Percentiles rank a stretch among this genome's conserved stretches.
These are phyloP conservation scores for Dolichoris vasculosae DNA, from an alignment of 1,140 invertebrate species.

Conservation along the genomic window DNA sequence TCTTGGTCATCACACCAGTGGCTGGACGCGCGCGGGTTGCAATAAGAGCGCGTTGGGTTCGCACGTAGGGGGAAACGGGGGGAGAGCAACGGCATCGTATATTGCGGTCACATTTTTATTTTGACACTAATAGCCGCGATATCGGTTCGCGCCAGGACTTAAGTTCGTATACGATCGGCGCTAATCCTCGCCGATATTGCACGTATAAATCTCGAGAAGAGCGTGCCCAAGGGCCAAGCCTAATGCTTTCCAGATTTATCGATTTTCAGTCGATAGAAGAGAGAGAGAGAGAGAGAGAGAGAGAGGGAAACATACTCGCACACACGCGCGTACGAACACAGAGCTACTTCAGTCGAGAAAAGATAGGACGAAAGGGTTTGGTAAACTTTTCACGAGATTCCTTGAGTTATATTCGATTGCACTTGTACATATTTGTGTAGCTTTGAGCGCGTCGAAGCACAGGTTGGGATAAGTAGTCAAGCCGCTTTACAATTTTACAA, in stretches of 20 bases:
- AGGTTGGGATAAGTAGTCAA: neutral
- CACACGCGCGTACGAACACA: no score
- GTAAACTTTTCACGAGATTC: neutral
- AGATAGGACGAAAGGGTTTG: neutral
- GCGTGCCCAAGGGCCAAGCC: slow-evolving; percentile 56
- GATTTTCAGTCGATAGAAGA: slow-evolving; percentile 49
- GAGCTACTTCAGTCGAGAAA: neutral
- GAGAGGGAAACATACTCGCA: no score
- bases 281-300: neutral
- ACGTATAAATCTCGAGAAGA: slow-evolving; percentile 71
- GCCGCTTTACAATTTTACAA: neutral
- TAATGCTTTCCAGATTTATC: slow-evolving; percentile 70
- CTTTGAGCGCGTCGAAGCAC: neutral
- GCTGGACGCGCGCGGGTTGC: neutral
- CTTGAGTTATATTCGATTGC: slow-evolving; percentile 15
- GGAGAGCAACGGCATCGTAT: slow-evolving; percentile 56
- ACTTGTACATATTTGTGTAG: neutral
- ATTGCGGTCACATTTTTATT: slow-evolving; percentile 75
- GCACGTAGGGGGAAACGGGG: neutral
- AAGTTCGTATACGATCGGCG: slow-evolving; percentile 71
- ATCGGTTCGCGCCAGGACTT: slow-evolving; percentile 70
- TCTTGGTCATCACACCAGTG: slow-evolving; percentile 5
- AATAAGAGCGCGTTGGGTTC: neutral
- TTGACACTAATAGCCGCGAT: slow-evolving; percentile 74
- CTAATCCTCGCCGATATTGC: slow-evolving; percentile 74